phyloP scores from a whole-genome alignment of 2,888 invertebrate genomes.

The Chaetogeoica ovagalla region DNA sequence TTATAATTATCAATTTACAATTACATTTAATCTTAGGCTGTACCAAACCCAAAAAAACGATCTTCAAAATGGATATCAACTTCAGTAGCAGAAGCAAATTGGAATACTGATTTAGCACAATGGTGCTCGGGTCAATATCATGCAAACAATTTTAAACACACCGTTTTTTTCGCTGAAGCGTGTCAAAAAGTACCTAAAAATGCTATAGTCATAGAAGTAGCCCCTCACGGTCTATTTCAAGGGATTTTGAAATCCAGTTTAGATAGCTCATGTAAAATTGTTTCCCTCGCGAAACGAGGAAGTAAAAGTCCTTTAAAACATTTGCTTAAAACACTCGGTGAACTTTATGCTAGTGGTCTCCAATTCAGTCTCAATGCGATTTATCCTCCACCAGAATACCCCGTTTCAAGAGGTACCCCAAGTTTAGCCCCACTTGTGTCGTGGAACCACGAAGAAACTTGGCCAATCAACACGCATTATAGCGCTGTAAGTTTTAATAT shows the following conservation, averaged over 20 bases:
- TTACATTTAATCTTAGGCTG: constrained; percentile 55
- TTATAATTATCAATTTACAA: background rate
- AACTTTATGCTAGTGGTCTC: constrained; percentile 64
- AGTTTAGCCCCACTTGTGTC: constrained; percentile 63
- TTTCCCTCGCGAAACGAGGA: constrained; percentile 65
- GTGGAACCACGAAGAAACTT: constrained; percentile 67
- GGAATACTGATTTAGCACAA: constrained; percentile 62
- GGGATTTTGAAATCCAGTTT: constrained; percentile 66
- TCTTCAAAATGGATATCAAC: constrained; percentile 65
- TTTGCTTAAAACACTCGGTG: constrained; percentile 68
- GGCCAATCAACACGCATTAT: constrained; percentile 58
- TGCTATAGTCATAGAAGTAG: constrained; percentile 67
- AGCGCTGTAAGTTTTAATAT: constrained; percentile 21
- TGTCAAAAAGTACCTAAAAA: constrained; percentile 65
- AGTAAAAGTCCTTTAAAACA: constrained; percentile 63
- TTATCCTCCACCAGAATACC: constrained; percentile 62
- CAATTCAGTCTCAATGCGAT: constrained; percentile 62
- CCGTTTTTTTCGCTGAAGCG: constrained; percentile 65
- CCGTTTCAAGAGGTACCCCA: constrained; percentile 65
- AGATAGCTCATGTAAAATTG: constrained; percentile 61
- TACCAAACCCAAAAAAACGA: constrained; percentile 60
- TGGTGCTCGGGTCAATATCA: constrained; percentile 65
- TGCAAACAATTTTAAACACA: constrained; percentile 63
- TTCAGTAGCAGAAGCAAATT: constrained; percentile 62
- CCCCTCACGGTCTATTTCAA: constrained; percentile 68